phyloP scores from a whole-genome alignment of 2,797 vertebrate species.

The Microctenopoma lineatum region DNA sequence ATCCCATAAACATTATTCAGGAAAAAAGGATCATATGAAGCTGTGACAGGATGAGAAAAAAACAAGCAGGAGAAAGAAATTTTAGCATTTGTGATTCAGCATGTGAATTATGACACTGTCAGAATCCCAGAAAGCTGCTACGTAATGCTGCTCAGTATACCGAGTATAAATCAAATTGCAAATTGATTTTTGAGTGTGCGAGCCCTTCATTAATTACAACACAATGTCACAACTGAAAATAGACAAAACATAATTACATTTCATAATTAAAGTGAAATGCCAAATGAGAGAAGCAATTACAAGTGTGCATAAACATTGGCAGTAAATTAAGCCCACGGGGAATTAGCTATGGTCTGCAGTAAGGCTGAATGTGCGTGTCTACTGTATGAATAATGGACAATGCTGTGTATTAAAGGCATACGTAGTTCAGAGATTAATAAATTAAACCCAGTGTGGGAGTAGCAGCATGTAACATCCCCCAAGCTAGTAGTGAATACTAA shows the following conservation, averaged over 20 bases:
- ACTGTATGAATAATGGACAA: constrained; percentile 36
- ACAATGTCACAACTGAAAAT: constrained; percentile 51
- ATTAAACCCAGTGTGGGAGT: constrained; percentile 16
- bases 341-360: constrained; percentile 29
- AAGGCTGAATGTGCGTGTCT: constrained; percentile 7
- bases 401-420: constrained; percentile 21
- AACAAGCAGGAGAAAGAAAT: neutral
- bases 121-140: constrained; percentile 18
- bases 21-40: neutral
- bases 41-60: neutral
- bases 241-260: constrained; percentile 56
- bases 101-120: constrained; percentile 4
- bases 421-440: constrained; percentile 22
- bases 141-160: neutral
- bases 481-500: constrained; percentile 41
- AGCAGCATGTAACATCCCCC: constrained; percentile 26
- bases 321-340: constrained; percentile 54
- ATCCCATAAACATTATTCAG: neutral
- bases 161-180: constrained; percentile 31
- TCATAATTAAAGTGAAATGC: constrained; percentile 51
- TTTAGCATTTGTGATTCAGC: constrained; percentile 5
- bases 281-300: constrained; percentile 52
- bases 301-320: constrained; percentile 58
- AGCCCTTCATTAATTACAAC: constrained; percentile 44
- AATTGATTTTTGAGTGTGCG: constrained; percentile 44